These are phyloP conservation scores for Colostygia pectinataria DNA, from an alignment of 2,888 invertebrate genomes.

Conservation along the genomic window DNA sequence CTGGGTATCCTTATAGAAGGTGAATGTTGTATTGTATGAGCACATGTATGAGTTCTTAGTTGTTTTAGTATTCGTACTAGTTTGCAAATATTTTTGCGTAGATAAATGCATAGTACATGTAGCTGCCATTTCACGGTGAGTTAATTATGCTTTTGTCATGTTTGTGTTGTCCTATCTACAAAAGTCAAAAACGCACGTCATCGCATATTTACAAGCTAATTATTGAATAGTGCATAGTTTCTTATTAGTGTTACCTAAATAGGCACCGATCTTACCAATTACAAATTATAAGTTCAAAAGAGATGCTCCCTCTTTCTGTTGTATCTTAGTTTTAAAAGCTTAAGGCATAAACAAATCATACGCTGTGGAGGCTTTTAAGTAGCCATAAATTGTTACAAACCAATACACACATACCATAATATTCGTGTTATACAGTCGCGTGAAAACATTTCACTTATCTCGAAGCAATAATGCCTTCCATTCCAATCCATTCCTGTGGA, in stretches of 20 bases:
- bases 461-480: conserved; percentile 51
- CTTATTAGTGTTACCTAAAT: too few species aligned
- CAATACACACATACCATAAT: conserved; percentile 30
- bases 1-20: conserved; percentile 15
- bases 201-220: too few species aligned
- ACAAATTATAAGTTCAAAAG: not conserved
- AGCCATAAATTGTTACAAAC: conserved; percentile 42
- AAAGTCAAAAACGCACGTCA: too few species aligned
- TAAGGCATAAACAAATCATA: conserved; percentile 33
- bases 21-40: conserved; percentile 10
- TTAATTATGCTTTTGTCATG: too few species aligned
- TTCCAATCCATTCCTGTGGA: conserved; percentile 49
- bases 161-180: too few species aligned
- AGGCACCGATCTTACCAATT: too few species aligned
- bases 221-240: too few species aligned
- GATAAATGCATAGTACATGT: too few species aligned
- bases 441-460: conserved; percentile 64
- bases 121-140: too few species aligned
- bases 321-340: conserved; percentile 16
- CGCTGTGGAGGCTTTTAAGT: conserved; percentile 33
- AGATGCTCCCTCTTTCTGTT: not conserved
- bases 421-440: conserved; percentile 44
- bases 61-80: not conserved
- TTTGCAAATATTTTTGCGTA: not conserved
- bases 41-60: not conserved